Conservation (phyloP, 2,888 invertebrate species). For the Drosophila kuntzei region DNA sequence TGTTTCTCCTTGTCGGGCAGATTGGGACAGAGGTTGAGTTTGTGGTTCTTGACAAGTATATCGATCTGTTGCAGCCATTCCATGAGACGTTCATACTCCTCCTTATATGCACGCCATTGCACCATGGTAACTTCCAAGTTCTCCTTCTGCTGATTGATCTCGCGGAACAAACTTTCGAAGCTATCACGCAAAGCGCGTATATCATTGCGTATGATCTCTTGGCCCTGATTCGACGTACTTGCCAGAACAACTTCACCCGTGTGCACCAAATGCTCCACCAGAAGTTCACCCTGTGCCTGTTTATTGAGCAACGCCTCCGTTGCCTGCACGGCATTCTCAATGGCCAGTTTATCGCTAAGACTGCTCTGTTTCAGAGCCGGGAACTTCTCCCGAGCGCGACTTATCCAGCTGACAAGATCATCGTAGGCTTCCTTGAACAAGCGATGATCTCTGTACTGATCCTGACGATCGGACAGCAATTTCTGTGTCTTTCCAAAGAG, state of each 20-base stretch:
- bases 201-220: slow-evolving; percentile 92
- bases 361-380: slow-evolving; percentile 94
- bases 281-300: slow-evolving; percentile 94
- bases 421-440: slow-evolving; percentile 96
- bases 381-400: slow-evolving; percentile 94
- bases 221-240: slow-evolving; percentile 92
- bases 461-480: slow-evolving; percentile 91
- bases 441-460: slow-evolving; percentile 94
- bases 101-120: slow-evolving; percentile 96
- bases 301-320: slow-evolving; percentile 94
- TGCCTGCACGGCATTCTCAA: slow-evolving; percentile 95
- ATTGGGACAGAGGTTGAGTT: slow-evolving; percentile 92
- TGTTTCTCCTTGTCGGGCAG: slow-evolving; percentile 94
- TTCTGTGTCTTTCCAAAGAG: slow-evolving; percentile 92
- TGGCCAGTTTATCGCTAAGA: slow-evolving; percentile 93
- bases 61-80: slow-evolving; percentile 97
- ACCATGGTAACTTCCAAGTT: slow-evolving; percentile 92
- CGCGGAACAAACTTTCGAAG: slow-evolving; percentile 93
- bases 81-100: slow-evolving; percentile 95
- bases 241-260: slow-evolving; percentile 94
- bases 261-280: slow-evolving; percentile 94
- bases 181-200: slow-evolving; percentile 94
- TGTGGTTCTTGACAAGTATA: slow-evolving; percentile 95
- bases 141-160: slow-evolving; percentile 93
- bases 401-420: slow-evolving; percentile 95